Percentiles rank a stretch among this genome's conserved stretches.
Evolutionary conservation across 2,888 invertebrate genomes (phyloP).

Genomic region (Rhorus exstirpatorius): DNA sequence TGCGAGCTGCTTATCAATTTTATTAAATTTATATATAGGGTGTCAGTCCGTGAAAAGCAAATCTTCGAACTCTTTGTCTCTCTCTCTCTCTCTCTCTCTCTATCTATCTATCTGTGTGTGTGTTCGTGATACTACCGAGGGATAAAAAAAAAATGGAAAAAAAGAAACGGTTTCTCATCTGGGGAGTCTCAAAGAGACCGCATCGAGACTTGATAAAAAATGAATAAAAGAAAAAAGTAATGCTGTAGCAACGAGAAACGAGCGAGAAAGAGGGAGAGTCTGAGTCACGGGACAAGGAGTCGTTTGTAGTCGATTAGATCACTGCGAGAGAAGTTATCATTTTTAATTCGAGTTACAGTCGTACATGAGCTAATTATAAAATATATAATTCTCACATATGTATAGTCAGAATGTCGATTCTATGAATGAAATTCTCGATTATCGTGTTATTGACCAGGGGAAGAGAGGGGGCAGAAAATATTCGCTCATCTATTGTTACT

Average conservation of each 20-base stretch:
- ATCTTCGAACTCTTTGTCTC: constrained; percentile 28
- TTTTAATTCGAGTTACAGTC: constrained; percentile 25
- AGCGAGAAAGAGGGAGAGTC: constrained; percentile 34
- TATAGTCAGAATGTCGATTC: background rate
- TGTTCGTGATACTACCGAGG: constrained; percentile 20
- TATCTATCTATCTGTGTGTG: constrained; percentile 10
- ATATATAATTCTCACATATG: constrained; percentile 29
- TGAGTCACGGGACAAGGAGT: constrained; percentile 68
- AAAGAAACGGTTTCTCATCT: constrained; percentile 53
- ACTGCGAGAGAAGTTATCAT: constrained; percentile 39
- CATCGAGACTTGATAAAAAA: constrained; percentile 53
- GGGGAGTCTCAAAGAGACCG: constrained; percentile 62
- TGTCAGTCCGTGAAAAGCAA: constrained; percentile 31
- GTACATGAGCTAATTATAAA: constrained; percentile 14
- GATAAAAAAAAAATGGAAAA: constrained; percentile 41
- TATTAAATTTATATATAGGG: constrained; percentile 11
- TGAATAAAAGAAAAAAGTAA: constrained; percentile 20
- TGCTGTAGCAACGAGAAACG: constrained; percentile 50
- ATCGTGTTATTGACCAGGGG: background rate
- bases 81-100: background rate
- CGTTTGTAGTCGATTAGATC: constrained; percentile 69
- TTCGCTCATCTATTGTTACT: no score
- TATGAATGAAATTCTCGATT: constrained; percentile 17
- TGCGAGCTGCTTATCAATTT: constrained; percentile 52
- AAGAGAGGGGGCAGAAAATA: no score